Evolutionary conservation across 1,140 invertebrate genomes (phyloP).

Genomic region (Leucophenga varia): DNA sequence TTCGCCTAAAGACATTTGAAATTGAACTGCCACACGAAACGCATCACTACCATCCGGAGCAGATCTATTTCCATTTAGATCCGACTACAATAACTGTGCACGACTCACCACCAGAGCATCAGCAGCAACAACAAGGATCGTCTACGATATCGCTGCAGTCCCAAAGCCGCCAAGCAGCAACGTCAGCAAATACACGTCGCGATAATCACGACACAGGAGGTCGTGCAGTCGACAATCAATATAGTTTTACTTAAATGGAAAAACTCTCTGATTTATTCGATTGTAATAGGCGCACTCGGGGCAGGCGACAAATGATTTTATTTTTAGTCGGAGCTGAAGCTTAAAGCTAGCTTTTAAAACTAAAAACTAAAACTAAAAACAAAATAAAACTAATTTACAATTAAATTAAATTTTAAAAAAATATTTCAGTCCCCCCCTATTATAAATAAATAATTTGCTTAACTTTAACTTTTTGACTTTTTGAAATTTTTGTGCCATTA

Average conservation of each 20-base stretch:
- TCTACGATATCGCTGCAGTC: constrained; percentile 48
- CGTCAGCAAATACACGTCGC: constrained; percentile 13
- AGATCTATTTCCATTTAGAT: constrained; percentile 48
- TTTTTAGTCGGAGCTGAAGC: too few species aligned
- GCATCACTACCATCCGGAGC: constrained; percentile 41
- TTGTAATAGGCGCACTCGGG: too few species aligned
- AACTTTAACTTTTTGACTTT: too few species aligned
- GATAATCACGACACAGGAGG: constrained; percentile 26
- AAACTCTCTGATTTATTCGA: too few species aligned
- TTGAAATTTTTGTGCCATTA: too few species aligned
- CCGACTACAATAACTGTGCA: constrained; percentile 33
- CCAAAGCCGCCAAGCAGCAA: constrained; percentile 17
- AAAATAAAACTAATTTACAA: too few species aligned
- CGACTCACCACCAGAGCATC: constrained; percentile 28
- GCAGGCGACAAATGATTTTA: too few species aligned
- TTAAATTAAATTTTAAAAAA: too few species aligned
- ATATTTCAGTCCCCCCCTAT: too few species aligned
- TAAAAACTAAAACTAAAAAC: too few species aligned
- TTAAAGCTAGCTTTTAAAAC: too few species aligned
- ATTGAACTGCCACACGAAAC: constrained; percentile 56
- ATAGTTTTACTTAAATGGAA: constrained; percentile 64
- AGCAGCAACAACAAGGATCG: constrained; percentile 35
- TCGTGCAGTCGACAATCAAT: constrained; percentile 68
- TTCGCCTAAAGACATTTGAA: constrained; percentile 59
- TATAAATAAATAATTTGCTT: too few species aligned